Evolutionary conservation across 2,888 invertebrate genomes (phyloP).

Genomic region (Sialis lutaria): DNA sequence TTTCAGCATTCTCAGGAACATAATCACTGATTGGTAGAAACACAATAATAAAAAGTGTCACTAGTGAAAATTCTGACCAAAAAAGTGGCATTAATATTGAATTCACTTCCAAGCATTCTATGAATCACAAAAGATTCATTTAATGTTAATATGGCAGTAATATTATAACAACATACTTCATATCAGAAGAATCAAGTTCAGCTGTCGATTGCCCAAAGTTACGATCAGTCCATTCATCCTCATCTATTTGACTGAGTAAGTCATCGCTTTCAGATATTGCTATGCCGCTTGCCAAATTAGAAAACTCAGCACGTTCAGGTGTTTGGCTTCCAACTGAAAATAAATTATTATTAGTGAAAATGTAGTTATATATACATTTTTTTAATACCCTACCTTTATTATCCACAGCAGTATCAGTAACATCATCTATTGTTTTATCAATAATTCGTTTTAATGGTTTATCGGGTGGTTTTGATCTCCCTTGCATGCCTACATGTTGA

Average conservation of each 20-base stretch:
- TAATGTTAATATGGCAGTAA: background rate
- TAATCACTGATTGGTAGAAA: background rate
- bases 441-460: conserved; percentile 28
- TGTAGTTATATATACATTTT: background rate
- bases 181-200: conserved; percentile 42
- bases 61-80: background rate
- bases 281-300: conserved; percentile 41
- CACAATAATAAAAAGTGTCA: background rate
- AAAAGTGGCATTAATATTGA: conserved; percentile 5
- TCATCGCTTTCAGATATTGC: conserved; percentile 43
- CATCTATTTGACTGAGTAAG: conserved; percentile 65
- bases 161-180: conserved; percentile 21
- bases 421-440: conserved; percentile 30
- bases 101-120: background rate
- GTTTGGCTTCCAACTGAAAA: conserved; percentile 33
- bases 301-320: conserved; percentile 65
- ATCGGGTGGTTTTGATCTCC: conserved; percentile 23
- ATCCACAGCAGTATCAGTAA: conserved; percentile 25
- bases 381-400: background rate
- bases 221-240: conserved; percentile 89
- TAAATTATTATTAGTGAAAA: background rate
- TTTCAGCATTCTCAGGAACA: too few relatives aligned
- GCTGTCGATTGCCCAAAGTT: conserved; percentile 73
- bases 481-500: conserved; percentile 51
- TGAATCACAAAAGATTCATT: background rate